Base-by-base conservation (phyloP, 2,888 invertebrate genomes). In the Neoitamus cyanurus region DNA sequence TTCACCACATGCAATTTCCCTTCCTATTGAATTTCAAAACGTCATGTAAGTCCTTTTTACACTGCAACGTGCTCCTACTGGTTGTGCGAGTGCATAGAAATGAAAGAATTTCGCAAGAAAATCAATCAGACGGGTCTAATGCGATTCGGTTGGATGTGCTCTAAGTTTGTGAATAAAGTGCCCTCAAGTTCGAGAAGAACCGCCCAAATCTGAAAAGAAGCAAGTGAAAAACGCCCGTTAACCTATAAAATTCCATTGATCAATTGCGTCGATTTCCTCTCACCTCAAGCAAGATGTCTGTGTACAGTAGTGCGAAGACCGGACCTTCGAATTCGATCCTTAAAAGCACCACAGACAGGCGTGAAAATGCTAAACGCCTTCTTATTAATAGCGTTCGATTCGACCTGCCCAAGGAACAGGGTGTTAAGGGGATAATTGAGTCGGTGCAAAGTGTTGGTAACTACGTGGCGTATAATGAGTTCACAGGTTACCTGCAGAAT, bases 371-470 rank as follows among this genome's bases (percentile, higher is more conserved):
- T 0, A 91, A 90, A 84, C 87, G 85, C 83, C 88, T 88, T 1
- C 87, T 88, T 3, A 87, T 90, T 3, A 91, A 90, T 86, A 90
- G 89, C 85, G 91, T 91, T 1, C 88, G 91, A 6, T 91, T 91
- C 82, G 86, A 88, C 3, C 87, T 88, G 46, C 88, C 90, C 0
- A 89, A 89, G 75, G 88, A 88, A 46, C 89, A 89, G 83, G 89
- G 90, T 3, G 84, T 91, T 0, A 25, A 85, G 0, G 88, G 88
- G 36, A 89, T 88, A 0, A 87, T 91, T 0, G 88, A 88, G 7
- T 86, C 87, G 3, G 89, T 89, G 0, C 37, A 88, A 0, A 88
- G 89, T 0, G 86, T 87, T 3, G 85, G 88, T 1, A 88, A 89
- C 86, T 90, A 88, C 83, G 85, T 88, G 42, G 86, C 87, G 4